A percentile compares a stretch with the other conserved stretches of the same genome.
Conservation (phyloP, 2,797 vertebrate genomes). For the Acomys russatus region DNA sequence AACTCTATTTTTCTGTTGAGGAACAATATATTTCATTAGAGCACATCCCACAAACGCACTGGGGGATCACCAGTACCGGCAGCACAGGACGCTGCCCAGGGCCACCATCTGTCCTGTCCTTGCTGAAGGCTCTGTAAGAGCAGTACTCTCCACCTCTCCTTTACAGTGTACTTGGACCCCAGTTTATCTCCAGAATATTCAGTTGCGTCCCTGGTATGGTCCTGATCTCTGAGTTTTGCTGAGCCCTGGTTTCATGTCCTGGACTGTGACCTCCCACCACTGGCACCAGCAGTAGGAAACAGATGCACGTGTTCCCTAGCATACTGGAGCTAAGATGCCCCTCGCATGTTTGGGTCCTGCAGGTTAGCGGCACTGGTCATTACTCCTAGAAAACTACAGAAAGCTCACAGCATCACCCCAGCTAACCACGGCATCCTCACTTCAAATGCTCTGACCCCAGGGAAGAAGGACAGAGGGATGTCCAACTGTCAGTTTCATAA, state of each 20-base stretch:
- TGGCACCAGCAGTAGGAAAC: constrained; percentile 93
- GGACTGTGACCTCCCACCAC: constrained; percentile 94
- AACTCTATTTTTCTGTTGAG: background rate
- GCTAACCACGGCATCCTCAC: constrained; percentile 93
- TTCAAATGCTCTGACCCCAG: background rate
- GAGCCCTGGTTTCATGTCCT: constrained; percentile 94
- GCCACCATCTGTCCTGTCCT: constrained; percentile 94
- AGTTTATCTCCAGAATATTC: constrained; percentile 95
- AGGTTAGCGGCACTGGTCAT: constrained; percentile 94
- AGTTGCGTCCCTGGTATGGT: constrained; percentile 93
- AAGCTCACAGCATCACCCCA: constrained; percentile 95
- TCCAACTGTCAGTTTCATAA: background rate
- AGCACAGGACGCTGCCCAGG: constrained; percentile 94
- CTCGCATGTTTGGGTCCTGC: constrained; percentile 94
- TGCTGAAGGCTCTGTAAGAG: constrained; percentile 93
- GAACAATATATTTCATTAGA: constrained; percentile 73
- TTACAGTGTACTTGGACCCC: constrained; percentile 95
- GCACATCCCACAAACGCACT: background rate
- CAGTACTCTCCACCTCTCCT: constrained; percentile 96
- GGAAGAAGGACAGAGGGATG: background rate
- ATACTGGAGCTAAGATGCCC: constrained; percentile 94
- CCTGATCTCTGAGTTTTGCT: constrained; percentile 94
- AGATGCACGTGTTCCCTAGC: constrained; percentile 95
- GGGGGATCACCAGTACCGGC: constrained; percentile 91
- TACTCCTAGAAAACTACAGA: constrained; percentile 94